Base-by-base conservation (phyloP, 2,113 vertebrate genomes). In the Galemys pyrenaicus region DNA sequence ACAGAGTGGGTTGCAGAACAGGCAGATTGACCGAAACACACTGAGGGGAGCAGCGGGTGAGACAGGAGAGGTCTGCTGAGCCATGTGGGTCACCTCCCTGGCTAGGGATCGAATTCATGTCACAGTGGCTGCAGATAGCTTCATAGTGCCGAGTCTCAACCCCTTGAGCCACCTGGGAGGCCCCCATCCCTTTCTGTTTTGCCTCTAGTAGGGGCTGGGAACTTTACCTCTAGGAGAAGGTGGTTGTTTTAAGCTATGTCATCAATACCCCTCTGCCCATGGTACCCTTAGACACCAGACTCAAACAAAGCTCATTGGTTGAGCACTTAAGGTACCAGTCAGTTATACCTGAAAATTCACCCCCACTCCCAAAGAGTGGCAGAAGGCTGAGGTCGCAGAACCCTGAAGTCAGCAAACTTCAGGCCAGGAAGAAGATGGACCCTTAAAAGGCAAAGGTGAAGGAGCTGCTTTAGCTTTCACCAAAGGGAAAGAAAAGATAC, bases 301-400 rank as follows among this genome's bases (percentile, higher is more conserved):
- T 99, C 54, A 99, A 99, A 93, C 54, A 99, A 99, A 98, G 99
- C 62, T 87, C 99, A 99, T 85, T 99, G 99, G 99, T 98, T 99
- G 97, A 99, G 99, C 96, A 99, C 99, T 32, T 99, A 99, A 90
- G 99, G 99, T 98, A 99, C 77, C 99, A 99, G 97, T 99, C 99
- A 3, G 96, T 99, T 67, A 99, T 99, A 81, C 99, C 99, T 16
- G 99, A 99, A 97, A 99, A 99, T 78, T 99, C 99, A 19, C 99
- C 99, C 8, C 99, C 99, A 99, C 98, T 44, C 97, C 99, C 83
- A 99, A 99, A 97, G 99, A 99, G 93, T 99, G 99, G 93, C 99
- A 99, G 97, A 99, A 99, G 87, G 87, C 98, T 0, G 99, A 99
- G 96, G 99, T 99, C 41, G 99, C 99, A 0, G 99, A 99, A 80